Evolutionary conservation across 2,888 invertebrate species (phyloP), one percentile per base, ranked within the genome.

Genomic region (Cosmia pyralina): DNA sequence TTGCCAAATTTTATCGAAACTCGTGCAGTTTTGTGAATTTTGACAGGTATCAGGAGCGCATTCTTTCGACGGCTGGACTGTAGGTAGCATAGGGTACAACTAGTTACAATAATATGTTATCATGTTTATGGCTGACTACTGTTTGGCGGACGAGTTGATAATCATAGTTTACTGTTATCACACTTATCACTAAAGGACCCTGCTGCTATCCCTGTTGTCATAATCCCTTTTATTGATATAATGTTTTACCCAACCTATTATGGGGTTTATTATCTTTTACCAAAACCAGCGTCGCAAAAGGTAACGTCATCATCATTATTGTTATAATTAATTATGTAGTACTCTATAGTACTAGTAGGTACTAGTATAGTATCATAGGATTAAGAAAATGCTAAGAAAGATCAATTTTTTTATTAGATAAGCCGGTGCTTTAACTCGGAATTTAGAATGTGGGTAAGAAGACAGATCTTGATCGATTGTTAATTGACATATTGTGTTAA

Each of bases 101-200:
- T 55, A 17, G 22, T 19, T 44, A 58, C 15, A 59, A 34, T 46
- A 13, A 73, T 15, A 8, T 19, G 7, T 22, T 52, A 19, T 34
- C 19, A 60, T 46, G n/a, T n/a, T 55, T 69, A 57, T 19, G 4
- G 13, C 11, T 41, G 38, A 28, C 72, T 38, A 53, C 0, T 15
- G 22, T 17, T 10, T 8, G 19, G 7, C 8, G 13, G 41, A 50
- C 48, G 69, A 50, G 70, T 52, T 52, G 34, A 75, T 69, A 69
- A 58, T 22, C 34, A 15, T 13, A 48, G 2, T 77, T 77, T 52
- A 74, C 19, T 58, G 78, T 58, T 58, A 69, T 74, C 69, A 50
- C 70, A 28, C 28, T 28, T 28, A 28, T 28, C 41, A 41, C 38
- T 48, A n/a, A 44, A 44, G 57, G 50, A 17, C 38, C 8, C 13